Evolutionary conservation across 2,113 vertebrate species (phyloP).

Genomic region (Coreoperca whiteheadi): DNA sequence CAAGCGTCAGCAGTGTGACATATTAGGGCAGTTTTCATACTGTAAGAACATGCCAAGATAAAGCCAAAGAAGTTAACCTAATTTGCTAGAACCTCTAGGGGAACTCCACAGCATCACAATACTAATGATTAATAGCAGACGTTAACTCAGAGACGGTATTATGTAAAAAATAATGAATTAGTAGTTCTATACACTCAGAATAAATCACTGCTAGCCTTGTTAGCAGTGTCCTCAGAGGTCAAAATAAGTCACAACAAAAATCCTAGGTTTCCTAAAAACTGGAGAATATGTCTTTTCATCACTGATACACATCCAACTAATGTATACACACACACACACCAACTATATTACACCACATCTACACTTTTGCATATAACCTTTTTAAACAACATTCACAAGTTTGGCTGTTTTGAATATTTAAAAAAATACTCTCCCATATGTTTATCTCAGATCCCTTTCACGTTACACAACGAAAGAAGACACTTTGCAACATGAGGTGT

Average conservation of each 20-base stretch:
- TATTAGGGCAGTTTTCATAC: constrained; percentile 17
- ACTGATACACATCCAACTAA: constrained; percentile 42
- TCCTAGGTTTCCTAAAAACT: constrained; percentile 44
- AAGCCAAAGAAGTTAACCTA: neutral
- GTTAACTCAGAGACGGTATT: neutral
- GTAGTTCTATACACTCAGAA: constrained; percentile 2
- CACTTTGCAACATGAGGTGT: constrained; percentile 48
- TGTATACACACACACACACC: constrained; percentile 38
- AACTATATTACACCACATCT: constrained; percentile 65
- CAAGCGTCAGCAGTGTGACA: neutral
- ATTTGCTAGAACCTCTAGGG: no score
- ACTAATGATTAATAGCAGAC: constrained; percentile 10
- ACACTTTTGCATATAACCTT: constrained; percentile 70
- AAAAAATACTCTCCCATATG: constrained; percentile 66
- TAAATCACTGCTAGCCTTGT: constrained; percentile 1
- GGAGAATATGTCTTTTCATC: constrained; percentile 37
- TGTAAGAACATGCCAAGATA: neutral
- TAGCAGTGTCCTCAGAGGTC: constrained; percentile 7
- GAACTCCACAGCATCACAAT: constrained; percentile 6
- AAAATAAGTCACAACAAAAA: constrained; percentile 41
- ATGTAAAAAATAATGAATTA: neutral
- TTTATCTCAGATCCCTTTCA: constrained; percentile 47
- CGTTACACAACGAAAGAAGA: constrained; percentile 61
- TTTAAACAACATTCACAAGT: constrained; percentile 65
- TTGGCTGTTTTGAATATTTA: constrained; percentile 65